phyloP scores from a whole-genome alignment of 2,888 invertebrate species.

The Iphiclides podalirius region DNA sequence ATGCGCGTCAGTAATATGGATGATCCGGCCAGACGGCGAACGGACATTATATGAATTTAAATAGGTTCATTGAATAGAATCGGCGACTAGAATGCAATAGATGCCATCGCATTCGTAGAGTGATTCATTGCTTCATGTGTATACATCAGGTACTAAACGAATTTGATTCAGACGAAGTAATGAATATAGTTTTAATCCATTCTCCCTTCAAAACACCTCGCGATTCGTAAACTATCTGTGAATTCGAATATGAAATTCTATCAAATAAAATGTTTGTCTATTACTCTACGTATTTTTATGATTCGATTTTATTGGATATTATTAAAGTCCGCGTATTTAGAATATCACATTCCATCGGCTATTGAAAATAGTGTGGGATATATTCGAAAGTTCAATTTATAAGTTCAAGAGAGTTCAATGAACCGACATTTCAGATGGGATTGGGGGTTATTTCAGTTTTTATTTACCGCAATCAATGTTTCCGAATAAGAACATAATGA shows the following conservation, averaged over 20 bases:
- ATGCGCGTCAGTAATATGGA: constrained; percentile 64
- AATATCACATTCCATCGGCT: background rate
- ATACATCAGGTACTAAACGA: background rate
- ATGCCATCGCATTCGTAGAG: constrained; percentile 52
- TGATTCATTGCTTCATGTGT: constrained; percentile 23
- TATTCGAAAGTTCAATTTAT: background rate
- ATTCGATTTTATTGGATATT: no score
- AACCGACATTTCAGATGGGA: constrained; percentile 5
- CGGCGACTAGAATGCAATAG: constrained; percentile 58
- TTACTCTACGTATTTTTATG: no score
- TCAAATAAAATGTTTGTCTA: no score
- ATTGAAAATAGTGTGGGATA: background rate
- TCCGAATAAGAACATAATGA: constrained; percentile 50
- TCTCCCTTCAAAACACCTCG: no score
- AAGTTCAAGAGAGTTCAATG: constrained; percentile 6
- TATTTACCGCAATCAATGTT: constrained; percentile 6
- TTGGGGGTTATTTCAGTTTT: constrained; percentile 1
- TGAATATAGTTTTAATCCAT: no score
- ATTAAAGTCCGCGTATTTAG: no score
- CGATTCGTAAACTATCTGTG: no score
- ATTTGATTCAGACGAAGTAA: no score
- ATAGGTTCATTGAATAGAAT: constrained; percentile 69
- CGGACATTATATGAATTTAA: constrained; percentile 67
- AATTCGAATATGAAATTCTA: no score
- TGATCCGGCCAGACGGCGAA: constrained; percentile 62